A percentile compares a stretch with the other conserved stretches of the same genome.
phyloP scores from a whole-genome alignment of 2,888 invertebrate species.

The Gasteruption jaculator region DNA sequence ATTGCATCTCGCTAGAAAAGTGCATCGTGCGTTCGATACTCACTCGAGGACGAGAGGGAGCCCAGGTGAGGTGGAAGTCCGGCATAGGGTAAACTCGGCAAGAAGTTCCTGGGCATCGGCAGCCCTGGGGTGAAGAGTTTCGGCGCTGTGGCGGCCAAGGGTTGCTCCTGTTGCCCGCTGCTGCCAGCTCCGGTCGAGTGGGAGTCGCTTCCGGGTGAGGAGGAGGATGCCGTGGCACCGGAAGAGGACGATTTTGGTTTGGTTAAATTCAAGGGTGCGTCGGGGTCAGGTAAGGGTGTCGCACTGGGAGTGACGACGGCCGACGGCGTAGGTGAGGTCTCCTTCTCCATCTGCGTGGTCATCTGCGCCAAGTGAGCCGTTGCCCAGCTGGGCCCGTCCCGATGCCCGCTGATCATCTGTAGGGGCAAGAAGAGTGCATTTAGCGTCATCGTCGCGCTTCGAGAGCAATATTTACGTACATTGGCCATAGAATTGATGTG shows the following conservation, averaged over 20 bases:
- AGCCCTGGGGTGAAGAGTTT: constrained; percentile 59
- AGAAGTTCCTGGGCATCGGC: constrained; percentile 60
- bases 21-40: too few relatives aligned
- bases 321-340: constrained; percentile 46
- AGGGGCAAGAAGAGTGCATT: constrained; percentile 20
- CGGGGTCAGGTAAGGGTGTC: constrained; percentile 60
- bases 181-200: constrained; percentile 49
- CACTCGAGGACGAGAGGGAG: constrained; percentile 50
- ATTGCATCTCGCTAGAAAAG: too few relatives aligned
- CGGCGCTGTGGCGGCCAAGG: constrained; percentile 57
- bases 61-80: constrained; percentile 60
- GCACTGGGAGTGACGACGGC: constrained; percentile 45
- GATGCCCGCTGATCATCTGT: constrained; percentile 57
- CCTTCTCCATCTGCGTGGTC: constrained; percentile 53
- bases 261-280: constrained; percentile 82
- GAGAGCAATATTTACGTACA: constrained; percentile 34
- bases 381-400: constrained; percentile 60
- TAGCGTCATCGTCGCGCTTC: too few relatives aligned
- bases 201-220: constrained; percentile 55
- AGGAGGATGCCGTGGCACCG: constrained; percentile 46
- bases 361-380: constrained; percentile 72
- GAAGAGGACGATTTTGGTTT: constrained; percentile 69
- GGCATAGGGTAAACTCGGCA: constrained; percentile 56
- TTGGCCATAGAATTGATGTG: constrained; percentile 50
- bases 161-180: constrained; percentile 54